Percentiles rank a stretch among this genome's conserved stretches.
Conservation (phyloP, 2,113 vertebrate species). For the Phaetusa simplex region DNA sequence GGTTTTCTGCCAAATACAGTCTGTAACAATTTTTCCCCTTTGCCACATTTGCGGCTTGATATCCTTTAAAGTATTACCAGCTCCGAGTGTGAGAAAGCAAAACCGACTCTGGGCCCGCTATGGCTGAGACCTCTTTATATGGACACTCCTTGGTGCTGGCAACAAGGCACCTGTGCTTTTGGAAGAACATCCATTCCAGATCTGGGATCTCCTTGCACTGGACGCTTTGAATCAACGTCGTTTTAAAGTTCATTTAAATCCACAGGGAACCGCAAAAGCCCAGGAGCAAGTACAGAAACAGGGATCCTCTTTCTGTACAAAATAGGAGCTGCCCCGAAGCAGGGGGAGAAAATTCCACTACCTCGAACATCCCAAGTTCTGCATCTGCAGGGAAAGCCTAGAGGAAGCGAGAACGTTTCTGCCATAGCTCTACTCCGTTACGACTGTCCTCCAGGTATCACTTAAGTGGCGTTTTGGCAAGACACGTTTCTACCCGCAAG, state of each 20-base stretch:
- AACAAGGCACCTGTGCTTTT: not conserved
- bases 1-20: constrained; percentile 52
- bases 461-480: not conserved
- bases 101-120: not conserved
- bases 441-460: not conserved
- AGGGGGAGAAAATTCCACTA: not conserved
- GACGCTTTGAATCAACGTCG: not conserved
- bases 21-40: constrained; percentile 61
- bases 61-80: constrained; percentile 25
- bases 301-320: not conserved
- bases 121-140: not conserved
- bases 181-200: not conserved
- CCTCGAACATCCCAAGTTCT: not conserved
- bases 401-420: not conserved
- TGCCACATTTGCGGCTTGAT: constrained; percentile 52
- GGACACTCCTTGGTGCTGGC: not conserved
- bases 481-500: not conserved
- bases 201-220: not conserved
- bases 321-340: not conserved
- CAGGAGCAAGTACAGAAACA: not conserved
- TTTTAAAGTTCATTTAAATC: not conserved
- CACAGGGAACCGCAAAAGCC: not conserved
- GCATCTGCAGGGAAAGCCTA: not conserved
- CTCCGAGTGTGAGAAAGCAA: constrained; percentile 53
- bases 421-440: not conserved